Conservation (phyloP, 2,797 vertebrate genomes). For the Rhynchotus rufescens region DNA sequence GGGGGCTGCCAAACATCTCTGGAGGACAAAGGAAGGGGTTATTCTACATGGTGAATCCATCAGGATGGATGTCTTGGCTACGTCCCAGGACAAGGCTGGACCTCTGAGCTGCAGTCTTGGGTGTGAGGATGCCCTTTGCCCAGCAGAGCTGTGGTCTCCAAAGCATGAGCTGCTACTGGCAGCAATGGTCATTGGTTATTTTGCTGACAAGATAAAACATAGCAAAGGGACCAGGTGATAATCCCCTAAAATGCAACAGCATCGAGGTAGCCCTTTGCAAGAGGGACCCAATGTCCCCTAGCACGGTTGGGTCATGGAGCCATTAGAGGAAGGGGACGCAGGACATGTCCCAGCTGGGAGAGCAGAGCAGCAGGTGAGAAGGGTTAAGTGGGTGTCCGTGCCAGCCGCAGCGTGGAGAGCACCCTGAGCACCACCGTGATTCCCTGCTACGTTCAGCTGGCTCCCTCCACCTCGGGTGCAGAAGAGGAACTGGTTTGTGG, state of each 20-base stretch:
- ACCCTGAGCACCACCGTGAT: background rate
- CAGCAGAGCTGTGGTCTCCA: too few relatives aligned
- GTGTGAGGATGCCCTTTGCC: background rate
- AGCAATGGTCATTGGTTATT: background rate
- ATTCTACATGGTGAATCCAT: background rate
- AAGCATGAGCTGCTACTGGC: background rate
- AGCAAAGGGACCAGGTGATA: background rate
- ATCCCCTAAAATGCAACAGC: background rate
- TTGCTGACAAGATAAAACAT: background rate
- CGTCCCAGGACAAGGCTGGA: too few relatives aligned
- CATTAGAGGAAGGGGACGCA: background rate
- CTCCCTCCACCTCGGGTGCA: accelerated
- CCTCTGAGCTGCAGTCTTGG: too few relatives aligned
- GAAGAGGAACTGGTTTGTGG: background rate
- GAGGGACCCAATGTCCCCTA: background rate
- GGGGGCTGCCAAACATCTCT: too few relatives aligned
- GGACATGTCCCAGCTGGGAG: background rate
- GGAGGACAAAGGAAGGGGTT: background rate
- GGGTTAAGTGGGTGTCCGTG: background rate
- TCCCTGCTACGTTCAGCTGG: background rate
- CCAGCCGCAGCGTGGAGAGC: background rate
- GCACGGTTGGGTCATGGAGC: background rate
- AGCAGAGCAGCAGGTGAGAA: accelerated
- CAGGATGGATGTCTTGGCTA: too few relatives aligned
- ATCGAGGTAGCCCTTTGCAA: background rate